These are phyloP conservation scores for Abscondita cerata DNA, from an alignment of 2,888 invertebrate species.

Conservation along the genomic window DNA sequence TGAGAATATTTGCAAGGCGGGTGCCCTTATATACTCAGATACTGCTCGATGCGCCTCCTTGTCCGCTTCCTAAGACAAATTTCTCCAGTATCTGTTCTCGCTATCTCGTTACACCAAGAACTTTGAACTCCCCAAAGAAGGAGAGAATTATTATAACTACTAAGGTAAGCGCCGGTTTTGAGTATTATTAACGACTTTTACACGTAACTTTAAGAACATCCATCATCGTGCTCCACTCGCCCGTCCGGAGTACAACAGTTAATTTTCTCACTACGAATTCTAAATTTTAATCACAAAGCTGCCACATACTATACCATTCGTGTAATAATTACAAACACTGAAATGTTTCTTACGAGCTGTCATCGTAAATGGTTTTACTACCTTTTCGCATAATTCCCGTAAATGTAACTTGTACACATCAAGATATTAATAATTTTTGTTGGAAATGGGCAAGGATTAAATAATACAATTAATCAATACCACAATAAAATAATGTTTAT, in stretches of 20 bases:
- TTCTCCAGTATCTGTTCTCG: constrained; percentile 55
- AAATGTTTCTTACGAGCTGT: constrained; percentile 43
- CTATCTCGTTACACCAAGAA: constrained; percentile 55
- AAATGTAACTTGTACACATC: not conserved
- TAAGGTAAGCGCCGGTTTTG: constrained; percentile 57
- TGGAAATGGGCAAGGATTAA: no score
- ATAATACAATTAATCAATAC: no score
- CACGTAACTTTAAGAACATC: constrained; percentile 58
- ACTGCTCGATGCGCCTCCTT: constrained; percentile 31
- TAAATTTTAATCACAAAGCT: constrained; percentile 49
- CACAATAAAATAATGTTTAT: no score
- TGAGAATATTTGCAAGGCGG: constrained; percentile 44
- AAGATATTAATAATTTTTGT: no score
- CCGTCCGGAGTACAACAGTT: constrained; percentile 46
- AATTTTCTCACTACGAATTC: constrained; percentile 46
- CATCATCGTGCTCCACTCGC: constrained; percentile 50
- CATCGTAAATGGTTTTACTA: not conserved
- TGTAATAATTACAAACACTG: constrained; percentile 42
- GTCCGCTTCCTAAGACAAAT: constrained; percentile 52
- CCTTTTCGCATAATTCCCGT: not conserved
- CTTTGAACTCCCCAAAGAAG: constrained; percentile 57
- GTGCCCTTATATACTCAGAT: constrained; percentile 40
- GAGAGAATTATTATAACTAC: constrained; percentile 56
- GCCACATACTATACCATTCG: constrained; percentile 40
- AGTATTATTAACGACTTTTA: constrained; percentile 61